Evolutionary conservation across 2,888 invertebrate species (phyloP).

Genomic region (Neoaliturus tenellus): DNA sequence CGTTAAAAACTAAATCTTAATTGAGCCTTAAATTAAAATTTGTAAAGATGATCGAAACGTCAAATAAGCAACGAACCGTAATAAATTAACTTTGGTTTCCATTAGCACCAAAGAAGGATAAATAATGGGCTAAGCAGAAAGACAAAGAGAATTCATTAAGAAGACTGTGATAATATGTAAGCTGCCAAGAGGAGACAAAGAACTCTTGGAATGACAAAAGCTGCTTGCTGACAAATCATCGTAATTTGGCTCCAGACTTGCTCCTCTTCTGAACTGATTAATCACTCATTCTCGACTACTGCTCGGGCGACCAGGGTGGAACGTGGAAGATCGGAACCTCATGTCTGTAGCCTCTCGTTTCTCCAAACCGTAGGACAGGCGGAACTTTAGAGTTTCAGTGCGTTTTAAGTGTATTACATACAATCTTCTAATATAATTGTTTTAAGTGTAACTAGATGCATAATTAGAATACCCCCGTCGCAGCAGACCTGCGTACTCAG

Average conservation of each 20-base stretch:
- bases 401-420: no score
- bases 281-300: neutral
- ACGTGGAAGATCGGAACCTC: neutral
- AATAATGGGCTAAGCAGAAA: constrained; percentile 1
- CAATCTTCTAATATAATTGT: no score
- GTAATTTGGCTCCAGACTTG: constrained; percentile 30
- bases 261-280: neutral
- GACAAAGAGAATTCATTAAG: constrained; percentile 58
- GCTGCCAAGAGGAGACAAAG: constrained; percentile 58
- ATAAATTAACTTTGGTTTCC: neutral
- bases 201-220: constrained; percentile 53
- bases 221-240: constrained; percentile 51
- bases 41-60: no score
- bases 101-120: neutral
- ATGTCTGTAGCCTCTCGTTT: no score
- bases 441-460: no score
- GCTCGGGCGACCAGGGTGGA: neutral
- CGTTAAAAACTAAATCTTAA: no score
- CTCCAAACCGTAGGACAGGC: no score
- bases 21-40: no score
- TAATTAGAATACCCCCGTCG: no score
- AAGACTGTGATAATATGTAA: constrained; percentile 58
- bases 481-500: no score
- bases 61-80: neutral
- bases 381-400: no score